Evolutionary conservation across 2,888 invertebrate species (phyloP).

Genomic region (Mellilla xanthometata): DNA sequence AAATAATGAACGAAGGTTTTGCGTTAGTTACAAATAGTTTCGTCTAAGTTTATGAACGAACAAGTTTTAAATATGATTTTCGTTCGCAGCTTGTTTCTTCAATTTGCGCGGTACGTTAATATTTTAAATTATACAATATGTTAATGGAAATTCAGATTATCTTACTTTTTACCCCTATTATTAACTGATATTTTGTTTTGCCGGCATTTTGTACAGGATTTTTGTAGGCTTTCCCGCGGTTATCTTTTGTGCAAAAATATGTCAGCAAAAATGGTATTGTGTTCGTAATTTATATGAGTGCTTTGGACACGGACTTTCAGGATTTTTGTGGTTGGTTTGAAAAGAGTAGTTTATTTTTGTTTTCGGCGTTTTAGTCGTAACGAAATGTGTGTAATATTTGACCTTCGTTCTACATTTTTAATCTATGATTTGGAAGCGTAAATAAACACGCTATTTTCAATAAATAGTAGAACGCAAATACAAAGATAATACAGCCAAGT

Average conservation of each 20-base stretch:
- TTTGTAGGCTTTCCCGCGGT: slow-evolving; percentile 7
- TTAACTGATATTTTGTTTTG: slow-evolving; percentile 11
- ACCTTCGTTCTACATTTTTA: too few species aligned
- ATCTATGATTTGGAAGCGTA: too few species aligned
- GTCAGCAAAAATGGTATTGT: slow-evolving; percentile 15
- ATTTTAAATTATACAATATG: slow-evolving; percentile 45
- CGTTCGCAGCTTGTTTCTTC: neutral
- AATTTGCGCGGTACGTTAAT: slow-evolving; percentile 24
- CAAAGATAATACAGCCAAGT: too few species aligned
- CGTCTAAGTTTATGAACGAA: too few species aligned
- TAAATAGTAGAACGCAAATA: too few species aligned
- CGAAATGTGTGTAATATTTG: too few species aligned
- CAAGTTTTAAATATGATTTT: slow-evolving; percentile 6
- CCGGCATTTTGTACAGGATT: neutral
- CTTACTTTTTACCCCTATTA: slow-evolving; percentile 27
- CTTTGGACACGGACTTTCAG: slow-evolving; percentile 13
- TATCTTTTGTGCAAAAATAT: slow-evolving; percentile 18
- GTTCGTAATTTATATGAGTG: slow-evolving; percentile 20
- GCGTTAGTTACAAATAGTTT: too few species aligned
- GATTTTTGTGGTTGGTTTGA: slow-evolving; percentile 15
- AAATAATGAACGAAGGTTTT: too few species aligned
- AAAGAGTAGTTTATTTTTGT: neutral
- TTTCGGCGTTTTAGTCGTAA: too few species aligned
- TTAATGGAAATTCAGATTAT: slow-evolving; percentile 37
- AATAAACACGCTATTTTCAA: too few species aligned